Percentiles rank a stretch among this genome's conserved stretches.
Conservation (phyloP, 2,797 vertebrate genomes). For the Poliocrania exsul region DNA sequence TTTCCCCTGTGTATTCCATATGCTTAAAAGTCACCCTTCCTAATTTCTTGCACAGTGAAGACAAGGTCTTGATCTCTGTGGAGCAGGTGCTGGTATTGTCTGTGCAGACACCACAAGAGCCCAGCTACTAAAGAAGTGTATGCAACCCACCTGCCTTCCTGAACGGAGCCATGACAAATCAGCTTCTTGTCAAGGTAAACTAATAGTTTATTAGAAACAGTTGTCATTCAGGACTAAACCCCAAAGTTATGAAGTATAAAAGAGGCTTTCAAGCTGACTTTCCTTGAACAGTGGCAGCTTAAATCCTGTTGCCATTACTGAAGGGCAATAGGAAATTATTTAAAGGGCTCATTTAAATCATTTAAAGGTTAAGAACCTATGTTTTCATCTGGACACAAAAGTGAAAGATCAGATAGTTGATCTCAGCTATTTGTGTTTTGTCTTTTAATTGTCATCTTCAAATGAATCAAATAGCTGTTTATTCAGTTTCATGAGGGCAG, state of each 20-base stretch:
- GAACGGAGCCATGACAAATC: neutral
- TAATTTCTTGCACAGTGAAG: neutral
- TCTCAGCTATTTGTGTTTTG: conserved; percentile 3
- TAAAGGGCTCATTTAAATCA: neutral
- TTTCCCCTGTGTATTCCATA: neutral
- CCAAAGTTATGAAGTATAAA: conserved; percentile 9
- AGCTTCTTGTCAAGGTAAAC: neutral
- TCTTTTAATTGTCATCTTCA: conserved; percentile 14
- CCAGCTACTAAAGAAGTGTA: neutral
- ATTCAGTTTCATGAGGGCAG: neutral
- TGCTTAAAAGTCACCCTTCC: neutral
- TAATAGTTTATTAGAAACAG: neutral
- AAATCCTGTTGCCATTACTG: conserved; percentile 5
- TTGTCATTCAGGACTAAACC: neutral
- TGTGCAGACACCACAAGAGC: neutral
- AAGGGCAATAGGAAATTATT: neutral
- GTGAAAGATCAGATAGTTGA: conserved; percentile 28
- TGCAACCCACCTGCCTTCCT: neutral
- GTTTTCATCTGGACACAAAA: conserved; percentile 12
- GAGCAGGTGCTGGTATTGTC: neutral
- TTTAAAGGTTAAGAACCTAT: conserved; percentile 20
- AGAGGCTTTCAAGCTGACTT: conserved; percentile 23
- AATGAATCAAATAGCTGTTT: neutral
- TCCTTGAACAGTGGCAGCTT: conserved; percentile 38
- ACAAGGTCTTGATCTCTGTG: neutral